Evolutionary conservation across 2,113 vertebrate genomes (phyloP).

Genomic region (Vulpes ferrilata): DNA sequence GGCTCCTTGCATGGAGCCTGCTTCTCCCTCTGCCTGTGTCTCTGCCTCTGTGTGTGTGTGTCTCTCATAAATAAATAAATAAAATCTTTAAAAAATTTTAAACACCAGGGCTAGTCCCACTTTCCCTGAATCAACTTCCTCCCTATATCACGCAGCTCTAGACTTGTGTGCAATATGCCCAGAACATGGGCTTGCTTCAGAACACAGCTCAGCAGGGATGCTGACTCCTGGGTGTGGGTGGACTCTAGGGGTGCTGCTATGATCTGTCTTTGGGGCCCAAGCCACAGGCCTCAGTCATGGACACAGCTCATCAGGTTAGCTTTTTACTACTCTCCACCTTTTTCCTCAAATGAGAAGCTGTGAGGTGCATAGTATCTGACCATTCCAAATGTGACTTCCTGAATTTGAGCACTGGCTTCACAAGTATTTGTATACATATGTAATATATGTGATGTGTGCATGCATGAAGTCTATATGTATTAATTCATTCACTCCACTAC

Average conservation of each 20-base stretch:
- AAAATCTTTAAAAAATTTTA: no score
- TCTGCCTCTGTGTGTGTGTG: no score
- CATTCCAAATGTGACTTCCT: background rate
- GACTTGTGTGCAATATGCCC: fast-evolving
- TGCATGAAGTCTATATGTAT: no score
- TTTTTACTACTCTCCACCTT: background rate
- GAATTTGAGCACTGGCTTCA: background rate
- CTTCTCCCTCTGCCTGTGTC: no score
- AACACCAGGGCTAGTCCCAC: background rate
- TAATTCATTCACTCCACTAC: background rate
- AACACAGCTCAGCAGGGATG: background rate
- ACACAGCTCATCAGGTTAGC: background rate
- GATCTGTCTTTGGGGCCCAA: background rate
- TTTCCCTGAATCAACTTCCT: background rate
- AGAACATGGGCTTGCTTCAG: background rate
- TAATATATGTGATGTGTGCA: fast-evolving
- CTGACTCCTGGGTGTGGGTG: no score
- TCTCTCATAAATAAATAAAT: no score
- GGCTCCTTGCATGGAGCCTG: no score
- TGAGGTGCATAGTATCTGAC: background rate
- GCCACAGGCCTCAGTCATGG: background rate
- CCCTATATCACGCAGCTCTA: fast-evolving
- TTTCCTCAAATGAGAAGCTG: background rate
- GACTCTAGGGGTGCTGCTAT: background rate
- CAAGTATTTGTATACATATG: background rate